Evolutionary conservation across 2,113 vertebrate genomes (phyloP).

Genomic region (Piaya cayana): DNA sequence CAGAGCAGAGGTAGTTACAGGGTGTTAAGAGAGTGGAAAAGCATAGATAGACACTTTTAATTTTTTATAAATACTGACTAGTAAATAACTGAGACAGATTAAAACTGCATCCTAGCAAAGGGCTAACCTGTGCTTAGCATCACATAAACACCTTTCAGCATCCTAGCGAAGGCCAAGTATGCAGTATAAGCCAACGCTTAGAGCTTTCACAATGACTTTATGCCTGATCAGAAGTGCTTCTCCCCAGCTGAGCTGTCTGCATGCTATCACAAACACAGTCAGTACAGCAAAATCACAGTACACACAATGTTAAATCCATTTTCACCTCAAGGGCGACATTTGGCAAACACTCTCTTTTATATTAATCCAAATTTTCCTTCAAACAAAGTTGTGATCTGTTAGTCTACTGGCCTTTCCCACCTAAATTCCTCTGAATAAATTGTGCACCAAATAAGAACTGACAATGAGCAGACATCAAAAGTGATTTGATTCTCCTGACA

Average conservation of each 20-base stretch:
- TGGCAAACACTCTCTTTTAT: neutral
- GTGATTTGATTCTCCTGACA: neutral
- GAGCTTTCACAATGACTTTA: neutral
- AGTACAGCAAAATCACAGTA: constrained; percentile 6
- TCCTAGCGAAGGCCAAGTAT: neutral
- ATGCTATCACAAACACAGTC: neutral
- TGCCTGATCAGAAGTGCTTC: neutral
- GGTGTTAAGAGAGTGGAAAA: neutral
- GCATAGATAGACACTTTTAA: neutral
- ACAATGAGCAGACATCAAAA: constrained; percentile 32
- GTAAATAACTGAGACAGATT: neutral
- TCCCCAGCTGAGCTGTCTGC: neutral
- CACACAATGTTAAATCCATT: neutral
- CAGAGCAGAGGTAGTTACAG: neutral
- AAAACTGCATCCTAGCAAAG: accelerated
- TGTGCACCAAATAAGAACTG: constrained; percentile 37
- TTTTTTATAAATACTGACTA: neutral
- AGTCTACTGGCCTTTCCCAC: neutral
- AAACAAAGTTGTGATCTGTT: neutral
- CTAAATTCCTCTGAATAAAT: constrained; percentile 44
- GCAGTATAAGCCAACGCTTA: neutral
- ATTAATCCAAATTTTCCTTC: constrained; percentile 39
- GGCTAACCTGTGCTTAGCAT: neutral
- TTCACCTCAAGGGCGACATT: neutral
- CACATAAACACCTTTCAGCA: neutral